Evolutionary conservation across 2,113 vertebrate species (phyloP).

Genomic region (Oncorhynchus gorbuscha): DNA sequence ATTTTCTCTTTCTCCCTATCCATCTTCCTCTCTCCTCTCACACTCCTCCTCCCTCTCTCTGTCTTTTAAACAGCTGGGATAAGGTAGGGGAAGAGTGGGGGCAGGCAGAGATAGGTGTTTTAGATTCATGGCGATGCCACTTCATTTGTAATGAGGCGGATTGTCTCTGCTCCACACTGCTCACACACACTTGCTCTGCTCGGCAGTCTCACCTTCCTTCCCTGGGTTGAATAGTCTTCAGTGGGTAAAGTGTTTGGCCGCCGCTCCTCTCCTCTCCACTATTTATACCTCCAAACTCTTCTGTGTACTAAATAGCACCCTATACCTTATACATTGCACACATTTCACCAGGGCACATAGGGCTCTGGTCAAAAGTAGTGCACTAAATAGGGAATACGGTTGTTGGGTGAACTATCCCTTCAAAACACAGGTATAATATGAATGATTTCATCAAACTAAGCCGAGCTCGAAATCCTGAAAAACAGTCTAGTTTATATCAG

Average conservation of each 20-base stretch:
- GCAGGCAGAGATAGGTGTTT: neutral
- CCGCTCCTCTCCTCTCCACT: conserved; percentile 8
- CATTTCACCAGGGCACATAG: too few relatives aligned
- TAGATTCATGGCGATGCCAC: conserved; percentile 16
- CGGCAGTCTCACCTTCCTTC: conserved; percentile 36
- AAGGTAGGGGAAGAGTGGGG: neutral
- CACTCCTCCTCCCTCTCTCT: neutral
- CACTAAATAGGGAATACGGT: too few relatives aligned
- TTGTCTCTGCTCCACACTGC: neutral
- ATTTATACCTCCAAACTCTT: conserved; percentile 21
- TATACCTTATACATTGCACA: too few relatives aligned
- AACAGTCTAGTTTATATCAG: too few relatives aligned
- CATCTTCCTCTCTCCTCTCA: conserved; percentile 3
- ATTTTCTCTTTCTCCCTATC: conserved; percentile 14
- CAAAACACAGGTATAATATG: too few relatives aligned
- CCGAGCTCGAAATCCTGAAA: too few relatives aligned
- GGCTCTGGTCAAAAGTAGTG: too few relatives aligned
- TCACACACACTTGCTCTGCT: neutral
- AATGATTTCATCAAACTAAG: too few relatives aligned
- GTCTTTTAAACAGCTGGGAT: neutral
- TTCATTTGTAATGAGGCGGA: conserved; percentile 32
- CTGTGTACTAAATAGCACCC: too few relatives aligned
- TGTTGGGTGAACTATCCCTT: too few relatives aligned
- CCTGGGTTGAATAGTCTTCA: conserved; percentile 32
- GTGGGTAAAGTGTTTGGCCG: conserved; percentile 19